A percentile compares a stretch with the other conserved stretches of the same genome.
phyloP scores from a whole-genome alignment of 2,113 vertebrate species.

The Opisthocomus hoazin region DNA sequence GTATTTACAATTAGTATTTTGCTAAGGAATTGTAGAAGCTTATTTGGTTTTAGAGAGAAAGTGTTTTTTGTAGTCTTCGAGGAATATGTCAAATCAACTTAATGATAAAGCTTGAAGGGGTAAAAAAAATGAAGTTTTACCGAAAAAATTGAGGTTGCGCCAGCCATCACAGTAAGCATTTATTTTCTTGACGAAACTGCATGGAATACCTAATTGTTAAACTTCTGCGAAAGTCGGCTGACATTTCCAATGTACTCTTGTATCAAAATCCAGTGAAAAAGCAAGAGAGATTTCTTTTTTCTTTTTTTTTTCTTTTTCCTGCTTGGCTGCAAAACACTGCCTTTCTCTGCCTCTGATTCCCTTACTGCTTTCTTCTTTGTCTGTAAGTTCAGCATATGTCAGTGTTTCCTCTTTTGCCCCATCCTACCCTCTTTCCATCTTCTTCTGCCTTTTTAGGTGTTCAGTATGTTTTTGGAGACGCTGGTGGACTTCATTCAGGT shows the following conservation, averaged over 20 bases:
- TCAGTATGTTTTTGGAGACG: slow-evolving; percentile 99
- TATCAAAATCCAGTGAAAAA: slow-evolving; percentile 66
- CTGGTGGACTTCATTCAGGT: slow-evolving; percentile 95
- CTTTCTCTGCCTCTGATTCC: slow-evolving; percentile 72
- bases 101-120: background rate
- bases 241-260: slow-evolving; percentile 48
- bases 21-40: background rate
- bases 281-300: slow-evolving; percentile 42
- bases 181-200: slow-evolving; percentile 74
- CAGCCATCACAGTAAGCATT: slow-evolving; percentile 76
- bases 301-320: background rate
- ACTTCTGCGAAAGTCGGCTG: slow-evolving; percentile 62
- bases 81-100: background rate
- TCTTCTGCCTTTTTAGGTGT: slow-evolving; percentile 81
- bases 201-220: slow-evolving; percentile 73
- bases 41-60: background rate
- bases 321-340: slow-evolving; percentile 80
- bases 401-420: slow-evolving; percentile 65
- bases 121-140: background rate
- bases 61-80: background rate
- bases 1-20: background rate
- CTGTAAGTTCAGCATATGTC: slow-evolving; percentile 54
- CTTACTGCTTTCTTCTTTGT: slow-evolving; percentile 65
- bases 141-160: slow-evolving; percentile 66
- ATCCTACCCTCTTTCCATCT: slow-evolving; percentile 36